Evolutionary conservation across 2,113 vertebrate genomes (phyloP).

Genomic region (Garra rufa): DNA sequence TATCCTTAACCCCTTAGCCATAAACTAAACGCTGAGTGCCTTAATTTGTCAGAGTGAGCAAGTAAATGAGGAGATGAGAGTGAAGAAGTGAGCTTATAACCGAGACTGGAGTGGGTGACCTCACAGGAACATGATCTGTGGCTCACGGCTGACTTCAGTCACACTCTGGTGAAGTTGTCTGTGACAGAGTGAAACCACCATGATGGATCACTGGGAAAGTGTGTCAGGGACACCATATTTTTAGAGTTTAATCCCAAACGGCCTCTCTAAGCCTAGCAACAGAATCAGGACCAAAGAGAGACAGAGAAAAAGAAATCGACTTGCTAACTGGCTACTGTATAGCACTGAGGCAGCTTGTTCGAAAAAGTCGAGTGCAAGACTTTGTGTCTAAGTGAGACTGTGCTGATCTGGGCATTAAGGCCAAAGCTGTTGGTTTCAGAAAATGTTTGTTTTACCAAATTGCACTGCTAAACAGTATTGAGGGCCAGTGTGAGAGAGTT

Average conservation of each 20-base stretch:
- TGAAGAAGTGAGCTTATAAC: constrained; percentile 26
- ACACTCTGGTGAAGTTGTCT: constrained; percentile 53
- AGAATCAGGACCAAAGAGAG: constrained; percentile 61
- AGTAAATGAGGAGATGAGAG: constrained; percentile 25
- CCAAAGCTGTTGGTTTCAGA: not conserved
- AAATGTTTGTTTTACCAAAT: constrained; percentile 1
- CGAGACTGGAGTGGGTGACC: not conserved
- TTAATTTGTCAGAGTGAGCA: constrained; percentile 16
- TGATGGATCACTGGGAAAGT: constrained; percentile 71
- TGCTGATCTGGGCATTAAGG: constrained; percentile 1
- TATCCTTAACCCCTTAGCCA: constrained; percentile 11
- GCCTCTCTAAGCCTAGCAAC: constrained; percentile 70
- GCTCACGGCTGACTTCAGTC: constrained; percentile 48
- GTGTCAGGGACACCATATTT: constrained; percentile 81
- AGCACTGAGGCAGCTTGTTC: not conserved
- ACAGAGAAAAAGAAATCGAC: constrained; percentile 49
- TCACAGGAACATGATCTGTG: constrained; percentile 47
- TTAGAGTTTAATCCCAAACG: constrained; percentile 74
- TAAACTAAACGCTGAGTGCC: constrained; percentile 10
- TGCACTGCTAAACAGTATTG: not conserved
- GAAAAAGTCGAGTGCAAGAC: not conserved
- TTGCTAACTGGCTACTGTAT: constrained; percentile 13
- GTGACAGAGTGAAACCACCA: constrained; percentile 62
- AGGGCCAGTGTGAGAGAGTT: not conserved
- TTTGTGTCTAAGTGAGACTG: not conserved